Percentiles rank a stretch among this genome's conserved stretches.
Conservation (phyloP, 2,797 vertebrate species). For the Agapornis canus region DNA sequence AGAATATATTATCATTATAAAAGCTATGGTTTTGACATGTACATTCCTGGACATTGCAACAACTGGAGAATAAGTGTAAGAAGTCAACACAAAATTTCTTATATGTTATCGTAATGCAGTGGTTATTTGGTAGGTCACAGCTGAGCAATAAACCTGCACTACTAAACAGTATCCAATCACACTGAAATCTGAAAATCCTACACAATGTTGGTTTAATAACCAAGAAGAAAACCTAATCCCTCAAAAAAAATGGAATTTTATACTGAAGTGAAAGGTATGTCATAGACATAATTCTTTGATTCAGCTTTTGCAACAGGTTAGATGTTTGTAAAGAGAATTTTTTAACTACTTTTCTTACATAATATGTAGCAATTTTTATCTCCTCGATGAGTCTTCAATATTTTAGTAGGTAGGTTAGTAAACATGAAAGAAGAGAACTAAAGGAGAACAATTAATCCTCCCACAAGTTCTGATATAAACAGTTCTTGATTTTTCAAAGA, state of each 20-base stretch:
- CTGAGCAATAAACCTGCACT: background rate
- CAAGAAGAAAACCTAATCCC: rapidly evolving
- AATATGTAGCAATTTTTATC: background rate
- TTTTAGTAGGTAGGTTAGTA: background rate
- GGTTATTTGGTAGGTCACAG: background rate
- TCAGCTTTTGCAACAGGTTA: background rate
- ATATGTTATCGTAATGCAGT: background rate
- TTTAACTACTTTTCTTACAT: background rate
- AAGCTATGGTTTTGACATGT: background rate
- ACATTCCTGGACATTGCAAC: background rate
- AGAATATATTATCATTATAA: background rate
- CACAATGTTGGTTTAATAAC: background rate
- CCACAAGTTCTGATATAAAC: background rate
- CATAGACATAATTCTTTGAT: background rate
- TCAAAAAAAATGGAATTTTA: background rate
- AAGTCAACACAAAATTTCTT: background rate
- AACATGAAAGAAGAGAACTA: background rate
- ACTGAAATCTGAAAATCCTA: background rate
- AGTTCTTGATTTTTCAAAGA: background rate
- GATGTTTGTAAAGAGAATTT: background rate
- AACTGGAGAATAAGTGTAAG: background rate
- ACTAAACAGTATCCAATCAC: background rate
- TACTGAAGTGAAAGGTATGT: background rate
- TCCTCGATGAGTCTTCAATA: background rate
- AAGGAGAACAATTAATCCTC: background rate